These are phyloP conservation scores for Papilio machaon DNA, from an alignment of 1,140 invertebrate species.

Conservation along the genomic window DNA sequence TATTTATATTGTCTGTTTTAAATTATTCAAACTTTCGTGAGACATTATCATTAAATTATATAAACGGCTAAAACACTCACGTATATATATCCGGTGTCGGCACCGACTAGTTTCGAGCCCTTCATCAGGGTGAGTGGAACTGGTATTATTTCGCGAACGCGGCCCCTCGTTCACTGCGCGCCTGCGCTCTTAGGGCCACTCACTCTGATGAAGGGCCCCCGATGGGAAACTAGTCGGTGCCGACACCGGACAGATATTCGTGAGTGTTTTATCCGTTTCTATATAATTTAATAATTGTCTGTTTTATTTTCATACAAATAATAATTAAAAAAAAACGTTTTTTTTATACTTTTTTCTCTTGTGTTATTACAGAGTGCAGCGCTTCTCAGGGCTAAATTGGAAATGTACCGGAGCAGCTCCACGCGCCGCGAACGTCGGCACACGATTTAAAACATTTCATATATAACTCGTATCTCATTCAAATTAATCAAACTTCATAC, in stretches of 20 bases:
- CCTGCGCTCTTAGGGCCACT: too few relatives aligned
- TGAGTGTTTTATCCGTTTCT: not conserved
- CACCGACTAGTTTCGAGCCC: too few relatives aligned
- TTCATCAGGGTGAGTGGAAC: too few relatives aligned
- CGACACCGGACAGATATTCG: too few relatives aligned
- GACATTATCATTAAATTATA: too few relatives aligned
- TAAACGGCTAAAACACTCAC: too few relatives aligned
- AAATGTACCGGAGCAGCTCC: conserved; percentile 38
- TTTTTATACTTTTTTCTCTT: not conserved
- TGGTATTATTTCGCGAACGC: too few relatives aligned
- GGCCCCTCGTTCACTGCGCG: too few relatives aligned
- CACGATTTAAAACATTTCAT: conserved; percentile 47
- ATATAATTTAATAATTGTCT: not conserved
- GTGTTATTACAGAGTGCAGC: conserved; percentile 52
- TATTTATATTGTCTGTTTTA: not conserved
- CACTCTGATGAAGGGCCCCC: too few relatives aligned
- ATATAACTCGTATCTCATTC: not conserved
- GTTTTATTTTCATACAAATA: not conserved
- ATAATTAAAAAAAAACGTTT: not conserved
- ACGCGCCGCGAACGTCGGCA: conserved; percentile 48
- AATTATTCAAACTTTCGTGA: too few relatives aligned
- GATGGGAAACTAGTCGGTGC: too few relatives aligned
- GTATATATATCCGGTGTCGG: too few relatives aligned
- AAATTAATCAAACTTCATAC: conserved; percentile 1
- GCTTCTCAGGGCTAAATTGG: conserved; percentile 48